Conservation (phyloP, 2,113 vertebrate species). For the Bubo bubo region DNA sequence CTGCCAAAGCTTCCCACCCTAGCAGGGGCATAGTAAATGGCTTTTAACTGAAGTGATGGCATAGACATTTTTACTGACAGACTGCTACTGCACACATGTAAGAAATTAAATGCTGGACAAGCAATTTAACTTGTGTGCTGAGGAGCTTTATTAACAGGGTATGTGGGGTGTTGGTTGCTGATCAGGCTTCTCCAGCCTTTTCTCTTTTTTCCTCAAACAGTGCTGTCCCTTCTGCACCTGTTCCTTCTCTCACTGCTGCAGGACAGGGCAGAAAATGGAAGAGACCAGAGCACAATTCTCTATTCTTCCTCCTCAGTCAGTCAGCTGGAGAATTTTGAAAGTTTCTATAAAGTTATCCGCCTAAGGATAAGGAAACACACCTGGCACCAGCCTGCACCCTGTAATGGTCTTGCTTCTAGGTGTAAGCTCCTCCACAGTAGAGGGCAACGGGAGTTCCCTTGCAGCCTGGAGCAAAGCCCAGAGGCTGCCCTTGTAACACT, state of each 20-base stretch:
- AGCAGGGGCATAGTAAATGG: background rate
- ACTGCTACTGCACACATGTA: background rate
- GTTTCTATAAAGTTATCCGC: background rate
- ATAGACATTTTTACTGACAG: background rate
- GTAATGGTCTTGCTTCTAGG: background rate
- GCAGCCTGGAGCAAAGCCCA: background rate
- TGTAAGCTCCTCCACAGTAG: background rate
- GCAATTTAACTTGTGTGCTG: background rate
- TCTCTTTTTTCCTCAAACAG: background rate
- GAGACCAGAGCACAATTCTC: background rate
- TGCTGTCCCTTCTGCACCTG: background rate
- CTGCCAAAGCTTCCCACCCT: background rate
- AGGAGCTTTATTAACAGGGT: background rate
- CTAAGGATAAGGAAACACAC: background rate
- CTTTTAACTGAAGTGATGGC: background rate
- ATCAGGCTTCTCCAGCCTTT: background rate
- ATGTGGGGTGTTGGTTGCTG: background rate
- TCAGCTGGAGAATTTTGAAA: background rate
- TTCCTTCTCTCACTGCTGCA: background rate
- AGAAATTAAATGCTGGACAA: background rate
- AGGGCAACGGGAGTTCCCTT: background rate
- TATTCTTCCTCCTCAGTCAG: background rate
- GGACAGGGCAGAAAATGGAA: background rate
- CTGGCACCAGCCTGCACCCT: background rate
- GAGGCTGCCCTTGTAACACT: background rate